Conservation (phyloP, 2,888 invertebrate genomes). For the Apodemia zela region DNA sequence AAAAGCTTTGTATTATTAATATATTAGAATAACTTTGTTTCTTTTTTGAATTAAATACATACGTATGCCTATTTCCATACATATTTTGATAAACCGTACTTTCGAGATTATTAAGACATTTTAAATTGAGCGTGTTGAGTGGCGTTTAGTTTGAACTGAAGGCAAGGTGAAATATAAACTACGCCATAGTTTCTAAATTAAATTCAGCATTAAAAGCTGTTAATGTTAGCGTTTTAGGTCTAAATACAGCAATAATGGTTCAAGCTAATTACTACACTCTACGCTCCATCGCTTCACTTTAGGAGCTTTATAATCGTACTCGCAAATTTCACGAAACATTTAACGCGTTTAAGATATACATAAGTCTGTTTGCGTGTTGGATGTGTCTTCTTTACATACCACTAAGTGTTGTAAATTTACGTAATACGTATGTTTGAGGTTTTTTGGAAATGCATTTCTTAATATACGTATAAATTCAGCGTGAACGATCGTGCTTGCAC, state of each 20-base stretch:
- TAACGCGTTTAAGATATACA: conserved; percentile 46
- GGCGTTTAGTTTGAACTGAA: background rate
- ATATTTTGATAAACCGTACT: background rate
- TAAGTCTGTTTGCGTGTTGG: conserved; percentile 65
- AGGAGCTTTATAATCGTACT: conserved; percentile 36
- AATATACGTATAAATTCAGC: conserved; percentile 64
- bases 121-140: background rate
- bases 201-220: background rate
- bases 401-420: conserved; percentile 64
- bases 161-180: background rate
- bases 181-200: background rate
- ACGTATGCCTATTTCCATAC: background rate
- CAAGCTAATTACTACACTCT: conserved; percentile 32
- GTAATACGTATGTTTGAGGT: conserved; percentile 62
- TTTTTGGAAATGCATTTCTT: conserved; percentile 75
- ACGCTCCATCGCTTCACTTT: conserved; percentile 8
- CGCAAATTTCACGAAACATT: conserved; percentile 46
- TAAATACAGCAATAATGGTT: conserved; percentile 1
- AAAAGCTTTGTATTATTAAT: no score
- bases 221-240: background rate
- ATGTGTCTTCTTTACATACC: conserved; percentile 74
- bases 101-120: background rate
- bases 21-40: no score
- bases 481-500: conserved; percentile 69
- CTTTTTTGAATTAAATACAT: no score